Conservation (phyloP, 2,797 vertebrate species). For the Lycodopsis pacificus region DNA sequence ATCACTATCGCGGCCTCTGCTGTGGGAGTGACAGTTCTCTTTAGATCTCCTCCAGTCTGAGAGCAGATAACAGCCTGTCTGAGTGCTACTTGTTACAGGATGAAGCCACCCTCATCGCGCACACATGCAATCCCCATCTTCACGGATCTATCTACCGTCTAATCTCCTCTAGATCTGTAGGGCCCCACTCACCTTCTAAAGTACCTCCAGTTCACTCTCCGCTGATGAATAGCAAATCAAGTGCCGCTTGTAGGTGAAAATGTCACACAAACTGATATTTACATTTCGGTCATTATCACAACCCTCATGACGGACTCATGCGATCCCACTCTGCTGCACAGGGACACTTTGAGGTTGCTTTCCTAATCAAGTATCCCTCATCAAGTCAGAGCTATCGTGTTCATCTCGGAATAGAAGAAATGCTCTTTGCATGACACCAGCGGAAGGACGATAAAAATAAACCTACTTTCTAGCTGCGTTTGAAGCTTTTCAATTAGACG, state of each 20-base stretch:
- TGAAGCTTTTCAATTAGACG: neutral
- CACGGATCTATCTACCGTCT: slow-evolving; percentile 59
- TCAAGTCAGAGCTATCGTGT: slow-evolving; percentile 2
- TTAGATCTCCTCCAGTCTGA: slow-evolving; percentile 52
- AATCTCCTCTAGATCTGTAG: slow-evolving; percentile 57
- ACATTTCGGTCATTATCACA: slow-evolving; percentile 65
- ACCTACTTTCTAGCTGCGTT: slow-evolving; percentile 2
- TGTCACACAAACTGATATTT: slow-evolving; percentile 69
- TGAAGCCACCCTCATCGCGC: slow-evolving; percentile 82
- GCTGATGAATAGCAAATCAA: slow-evolving; percentile 80
- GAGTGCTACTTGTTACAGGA: slow-evolving; percentile 83
- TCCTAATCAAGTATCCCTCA: slow-evolving; percentile 11
- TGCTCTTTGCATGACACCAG: slow-evolving; percentile 28
- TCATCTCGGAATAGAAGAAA: neutral
- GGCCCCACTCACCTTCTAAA: slow-evolving; percentile 66
- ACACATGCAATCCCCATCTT: slow-evolving; percentile 76
- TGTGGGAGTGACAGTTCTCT: slow-evolving; percentile 63
- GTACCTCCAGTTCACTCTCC: slow-evolving; percentile 62
- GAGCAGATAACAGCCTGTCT: slow-evolving; percentile 78
- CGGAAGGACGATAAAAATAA: neutral
- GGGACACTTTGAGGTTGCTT: slow-evolving; percentile 36
- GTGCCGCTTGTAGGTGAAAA: slow-evolving; percentile 72
- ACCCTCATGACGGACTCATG: slow-evolving; percentile 76
- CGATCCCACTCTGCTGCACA: slow-evolving; percentile 44
- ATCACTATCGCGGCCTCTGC: slow-evolving; percentile 47